A percentile compares a stretch with the other conserved stretches of the same genome.
These are phyloP conservation scores for Diaperis boleti DNA, from an alignment of 2,888 invertebrate genomes.

Conservation along the genomic window DNA sequence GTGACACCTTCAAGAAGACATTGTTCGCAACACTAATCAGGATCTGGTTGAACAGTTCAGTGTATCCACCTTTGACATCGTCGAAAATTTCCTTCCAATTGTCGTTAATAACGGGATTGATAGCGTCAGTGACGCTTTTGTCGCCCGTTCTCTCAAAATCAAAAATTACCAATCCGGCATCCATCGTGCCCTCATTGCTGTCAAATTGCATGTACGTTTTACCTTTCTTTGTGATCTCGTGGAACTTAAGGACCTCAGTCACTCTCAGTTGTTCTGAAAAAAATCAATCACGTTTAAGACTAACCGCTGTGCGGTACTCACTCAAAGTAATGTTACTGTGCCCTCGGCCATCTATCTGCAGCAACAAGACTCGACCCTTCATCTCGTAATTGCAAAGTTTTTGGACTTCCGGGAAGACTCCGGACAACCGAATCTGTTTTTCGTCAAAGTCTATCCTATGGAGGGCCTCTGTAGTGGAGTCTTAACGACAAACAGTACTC, in stretches of 20 bases:
- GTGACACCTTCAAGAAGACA: not conserved
- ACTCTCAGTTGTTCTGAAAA: not conserved
- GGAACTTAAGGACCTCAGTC: not conserved
- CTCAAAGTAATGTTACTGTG: not conserved
- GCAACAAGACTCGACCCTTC: not conserved
- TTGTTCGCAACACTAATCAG: not conserved
- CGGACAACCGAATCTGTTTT: not conserved
- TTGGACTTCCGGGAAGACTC: not conserved
- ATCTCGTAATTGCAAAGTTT: not conserved
- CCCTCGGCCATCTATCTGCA: not conserved
- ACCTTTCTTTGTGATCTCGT: not conserved
- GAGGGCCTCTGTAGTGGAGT: not conserved
- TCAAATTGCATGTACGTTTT: not conserved
- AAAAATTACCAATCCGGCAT: not conserved
- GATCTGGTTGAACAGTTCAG: not conserved
- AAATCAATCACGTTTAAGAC: not conserved
- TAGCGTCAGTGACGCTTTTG: slow-evolving; percentile 44
- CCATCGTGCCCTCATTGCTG: not conserved
- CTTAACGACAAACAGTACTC: too few species aligned
- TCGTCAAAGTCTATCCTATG: not conserved
- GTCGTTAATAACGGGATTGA: slow-evolving; percentile 48
- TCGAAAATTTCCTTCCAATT: slow-evolving; percentile 48
- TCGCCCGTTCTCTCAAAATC: slow-evolving; percentile 42
- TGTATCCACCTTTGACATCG: slow-evolving; percentile 41
- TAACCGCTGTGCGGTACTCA: too few species aligned